Conservation (phyloP, 2,113 vertebrate species). For the Alectura lathami region DNA sequence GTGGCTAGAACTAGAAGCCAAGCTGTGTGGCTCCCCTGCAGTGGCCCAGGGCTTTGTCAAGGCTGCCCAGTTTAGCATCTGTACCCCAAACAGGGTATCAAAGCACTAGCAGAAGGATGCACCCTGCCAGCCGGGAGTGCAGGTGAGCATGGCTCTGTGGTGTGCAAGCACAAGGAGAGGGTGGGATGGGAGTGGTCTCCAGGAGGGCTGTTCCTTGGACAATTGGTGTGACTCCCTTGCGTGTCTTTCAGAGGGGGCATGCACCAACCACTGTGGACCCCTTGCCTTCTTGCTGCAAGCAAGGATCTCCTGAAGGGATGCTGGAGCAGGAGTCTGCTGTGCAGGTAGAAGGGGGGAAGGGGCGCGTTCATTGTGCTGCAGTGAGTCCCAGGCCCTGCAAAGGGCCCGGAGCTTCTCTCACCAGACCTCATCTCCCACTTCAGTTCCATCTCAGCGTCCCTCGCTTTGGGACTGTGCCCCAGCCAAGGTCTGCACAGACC, state of each 20-base stretch:
- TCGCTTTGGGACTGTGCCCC: not conserved
- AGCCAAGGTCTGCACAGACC: slow-evolving; percentile 6
- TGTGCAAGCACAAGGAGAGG: not conserved
- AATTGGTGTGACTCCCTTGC: slow-evolving; percentile 54
- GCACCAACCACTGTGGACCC: slow-evolving; percentile 61
- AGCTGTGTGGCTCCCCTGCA: not conserved
- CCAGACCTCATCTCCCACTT: slow-evolving; percentile 21
- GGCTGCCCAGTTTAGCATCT: not conserved
- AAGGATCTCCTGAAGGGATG: slow-evolving; percentile 71
- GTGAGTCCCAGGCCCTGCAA: not conserved
- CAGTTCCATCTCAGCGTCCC: slow-evolving; percentile 2
- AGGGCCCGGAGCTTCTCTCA: slow-evolving; percentile 8
- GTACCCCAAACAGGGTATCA: not conserved
- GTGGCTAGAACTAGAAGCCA: not conserved
- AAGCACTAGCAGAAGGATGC: not conserved
- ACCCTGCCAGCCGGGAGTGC: not conserved
- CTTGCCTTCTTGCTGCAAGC: slow-evolving; percentile 71
- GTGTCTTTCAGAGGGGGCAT: slow-evolving; percentile 70
- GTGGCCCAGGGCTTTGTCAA: not conserved
- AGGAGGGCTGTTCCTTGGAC: slow-evolving; percentile 48
- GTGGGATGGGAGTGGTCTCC: slow-evolving; percentile 38
- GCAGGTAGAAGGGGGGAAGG: slow-evolving; percentile 68
- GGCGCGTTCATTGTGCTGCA: slow-evolving; percentile 15
- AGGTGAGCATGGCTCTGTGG: rapidly evolving
- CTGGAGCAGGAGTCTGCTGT: slow-evolving; percentile 66